A percentile compares a stretch with the other conserved stretches of the same genome.
phyloP scores from a whole-genome alignment of 1,140 invertebrate species.

The Zaprionus africanus region DNA sequence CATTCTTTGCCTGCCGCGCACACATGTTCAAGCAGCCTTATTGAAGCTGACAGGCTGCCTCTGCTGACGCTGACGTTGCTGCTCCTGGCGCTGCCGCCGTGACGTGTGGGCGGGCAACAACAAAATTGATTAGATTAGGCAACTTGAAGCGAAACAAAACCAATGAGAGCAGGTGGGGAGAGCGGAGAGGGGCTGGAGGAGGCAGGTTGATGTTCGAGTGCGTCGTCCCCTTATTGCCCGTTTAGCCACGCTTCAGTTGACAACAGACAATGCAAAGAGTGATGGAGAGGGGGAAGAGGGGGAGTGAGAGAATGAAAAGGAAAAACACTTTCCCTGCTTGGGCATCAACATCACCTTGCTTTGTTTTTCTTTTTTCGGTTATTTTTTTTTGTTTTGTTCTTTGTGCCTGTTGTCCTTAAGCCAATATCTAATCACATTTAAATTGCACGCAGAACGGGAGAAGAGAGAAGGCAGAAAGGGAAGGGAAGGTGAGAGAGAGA shows the following conservation, averaged over 20 bases:
- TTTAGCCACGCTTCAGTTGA: constrained; percentile 47
- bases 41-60: constrained; percentile 67
- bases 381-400: constrained; percentile 1
- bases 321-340: constrained; percentile 17
- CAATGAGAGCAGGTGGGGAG: constrained; percentile 15
- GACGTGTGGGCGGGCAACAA: constrained; percentile 46
- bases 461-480: background rate
- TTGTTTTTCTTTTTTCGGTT: background rate
- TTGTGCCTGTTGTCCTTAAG: constrained; percentile 46
- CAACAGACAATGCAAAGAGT: background rate
- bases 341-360: background rate
- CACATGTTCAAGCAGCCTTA: constrained; percentile 78
- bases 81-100: constrained; percentile 15
- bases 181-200: background rate
- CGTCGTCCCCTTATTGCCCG: constrained; percentile 20
- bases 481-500: too few relatives aligned
- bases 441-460: constrained; percentile 59
- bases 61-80: background rate
- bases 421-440: constrained; percentile 76
- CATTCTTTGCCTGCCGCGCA: constrained; percentile 18
- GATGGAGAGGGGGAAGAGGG: background rate
- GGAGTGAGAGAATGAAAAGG: background rate
- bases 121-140: constrained; percentile 80
- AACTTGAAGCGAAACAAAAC: constrained; percentile 45
- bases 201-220: constrained; percentile 4